Percentiles rank a stretch among this genome's conserved stretches.
These are phyloP conservation scores for Catostylus mosaicus DNA, from an alignment of 30 jellyfish, hydroid and myxozoan species.

Conservation along the genomic window DNA sequence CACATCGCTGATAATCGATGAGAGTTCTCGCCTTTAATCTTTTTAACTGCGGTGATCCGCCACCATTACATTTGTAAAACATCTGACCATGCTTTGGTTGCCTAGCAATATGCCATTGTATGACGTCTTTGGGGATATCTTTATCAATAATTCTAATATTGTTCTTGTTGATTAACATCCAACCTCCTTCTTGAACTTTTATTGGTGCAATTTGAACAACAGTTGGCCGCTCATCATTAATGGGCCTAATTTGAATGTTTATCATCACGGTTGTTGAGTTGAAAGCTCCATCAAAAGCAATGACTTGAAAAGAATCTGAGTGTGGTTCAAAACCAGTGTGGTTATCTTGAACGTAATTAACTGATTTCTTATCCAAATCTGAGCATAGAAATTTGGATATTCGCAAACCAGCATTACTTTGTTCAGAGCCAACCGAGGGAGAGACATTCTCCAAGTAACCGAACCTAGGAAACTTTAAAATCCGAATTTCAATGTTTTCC, in stretches of 20 bases:
- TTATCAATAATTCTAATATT: slow-evolving; percentile 30
- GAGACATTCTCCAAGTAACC: slow-evolving; percentile 58
- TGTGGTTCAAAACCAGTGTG: slow-evolving; percentile 58
- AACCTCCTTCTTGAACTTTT: slow-evolving; percentile 70
- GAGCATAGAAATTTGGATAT: slow-evolving; percentile 52
- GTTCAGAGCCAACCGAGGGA: slow-evolving; percentile 62
- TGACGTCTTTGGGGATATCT: slow-evolving; percentile 47
- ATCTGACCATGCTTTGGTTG: slow-evolving; percentile 67
- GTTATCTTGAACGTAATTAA: slow-evolving; percentile 35
- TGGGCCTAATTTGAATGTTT: slow-evolving; percentile 27
- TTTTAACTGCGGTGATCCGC: slow-evolving; percentile 30
- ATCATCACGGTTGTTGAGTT: slow-evolving; percentile 24
- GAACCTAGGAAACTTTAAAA: slow-evolving; percentile 34
- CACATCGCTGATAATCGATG: slow-evolving; percentile 29
- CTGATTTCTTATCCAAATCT: slow-evolving; percentile 5
- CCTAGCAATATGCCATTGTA: slow-evolving; percentile 5
- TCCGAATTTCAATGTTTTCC: slow-evolving; percentile 15
- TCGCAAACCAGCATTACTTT: slow-evolving; percentile 49
- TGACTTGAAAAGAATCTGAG: background rate
- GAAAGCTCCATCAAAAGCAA: slow-evolving; percentile 58
- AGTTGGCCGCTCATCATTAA: slow-evolving; percentile 41
- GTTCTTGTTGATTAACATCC: slow-evolving; percentile 36
- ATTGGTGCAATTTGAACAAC: slow-evolving; percentile 23
- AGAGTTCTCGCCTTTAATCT: background rate
- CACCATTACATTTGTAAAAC: slow-evolving; percentile 56